phyloP scores from a whole-genome alignment of 1,140 invertebrate species.

The Bombus balteatus region DNA sequence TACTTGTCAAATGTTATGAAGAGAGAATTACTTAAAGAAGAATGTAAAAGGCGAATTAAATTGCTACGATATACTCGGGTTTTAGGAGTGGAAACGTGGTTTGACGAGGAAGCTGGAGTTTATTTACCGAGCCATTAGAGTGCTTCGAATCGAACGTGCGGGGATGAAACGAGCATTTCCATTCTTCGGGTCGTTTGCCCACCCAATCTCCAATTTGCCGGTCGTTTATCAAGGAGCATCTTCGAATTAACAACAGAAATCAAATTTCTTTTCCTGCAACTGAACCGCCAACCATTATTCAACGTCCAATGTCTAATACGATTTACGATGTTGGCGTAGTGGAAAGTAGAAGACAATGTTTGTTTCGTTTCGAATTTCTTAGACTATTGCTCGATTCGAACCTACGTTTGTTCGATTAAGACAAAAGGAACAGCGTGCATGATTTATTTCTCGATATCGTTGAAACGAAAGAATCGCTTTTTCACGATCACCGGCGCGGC shows the following conservation, averaged over 20 bases:
- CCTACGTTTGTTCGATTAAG: not conserved
- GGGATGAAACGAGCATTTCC: not conserved
- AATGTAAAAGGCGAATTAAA: too few relatives aligned
- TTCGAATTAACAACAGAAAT: conserved; percentile 14
- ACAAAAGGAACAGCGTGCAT: not conserved
- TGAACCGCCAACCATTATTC: not conserved
- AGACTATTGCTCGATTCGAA: not conserved
- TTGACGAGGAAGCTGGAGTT: not conserved
- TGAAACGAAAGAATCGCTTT: too few relatives aligned
- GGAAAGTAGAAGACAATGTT: not conserved
- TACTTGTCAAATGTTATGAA: too few relatives aligned
- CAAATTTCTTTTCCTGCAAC: not conserved
- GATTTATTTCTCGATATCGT: not conserved
- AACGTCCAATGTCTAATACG: not conserved
- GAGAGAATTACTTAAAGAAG: too few relatives aligned
- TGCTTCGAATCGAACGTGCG: not conserved
- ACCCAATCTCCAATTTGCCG: not conserved
- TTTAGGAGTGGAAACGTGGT: not conserved
- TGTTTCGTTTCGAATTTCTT: not conserved
- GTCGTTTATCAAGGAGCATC: conserved; percentile 3
- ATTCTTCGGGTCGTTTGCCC: not conserved
- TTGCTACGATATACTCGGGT: too few relatives aligned
- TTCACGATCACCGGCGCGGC: too few relatives aligned
- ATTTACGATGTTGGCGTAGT: not conserved
- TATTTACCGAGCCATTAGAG: not conserved